Conservation (phyloP, 2,797 vertebrate genomes). For the Cossypha polioptera region DNA sequence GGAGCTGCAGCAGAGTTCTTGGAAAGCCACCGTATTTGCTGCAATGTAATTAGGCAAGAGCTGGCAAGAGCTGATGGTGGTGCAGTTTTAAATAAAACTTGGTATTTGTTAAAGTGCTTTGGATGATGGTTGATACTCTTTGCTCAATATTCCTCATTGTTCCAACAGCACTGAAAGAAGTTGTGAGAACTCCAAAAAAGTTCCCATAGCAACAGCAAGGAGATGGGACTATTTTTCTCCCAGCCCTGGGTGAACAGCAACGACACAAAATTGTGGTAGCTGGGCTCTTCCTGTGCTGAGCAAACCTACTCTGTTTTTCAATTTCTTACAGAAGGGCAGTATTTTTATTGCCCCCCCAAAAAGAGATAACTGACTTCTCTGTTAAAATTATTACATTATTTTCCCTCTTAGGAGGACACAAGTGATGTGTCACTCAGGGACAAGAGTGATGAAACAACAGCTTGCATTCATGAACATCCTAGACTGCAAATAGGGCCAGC, state of each 20-base stretch:
- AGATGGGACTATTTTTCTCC: conserved; percentile 3
- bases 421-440: not conserved
- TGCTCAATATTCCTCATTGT: conserved; percentile 38
- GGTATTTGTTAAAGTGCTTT: conserved; percentile 32
- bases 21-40: conserved; percentile 1
- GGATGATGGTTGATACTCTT: not conserved
- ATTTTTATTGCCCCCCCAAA: not conserved
- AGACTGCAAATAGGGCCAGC: not conserved
- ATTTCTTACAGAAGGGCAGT: not conserved
- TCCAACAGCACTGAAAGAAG: conserved; percentile 1
- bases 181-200: conserved; percentile 15
- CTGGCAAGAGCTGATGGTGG: not conserved
- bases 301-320: not conserved
- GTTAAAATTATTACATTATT: not conserved
- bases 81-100: conserved; percentile 4
- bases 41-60: not conserved
- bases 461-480: accelerated
- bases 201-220: conserved; percentile 61
- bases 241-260: not conserved
- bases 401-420: not conserved
- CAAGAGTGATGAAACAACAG: not conserved
- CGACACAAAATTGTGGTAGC: not conserved
- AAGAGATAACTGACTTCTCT: not conserved
- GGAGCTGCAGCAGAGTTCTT: conserved; percentile 17
- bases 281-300: not conserved